These are phyloP conservation scores for Philypnodon macrostomus DNA, from an alignment of 2,797 vertebrate genomes.

Conservation along the genomic window DNA sequence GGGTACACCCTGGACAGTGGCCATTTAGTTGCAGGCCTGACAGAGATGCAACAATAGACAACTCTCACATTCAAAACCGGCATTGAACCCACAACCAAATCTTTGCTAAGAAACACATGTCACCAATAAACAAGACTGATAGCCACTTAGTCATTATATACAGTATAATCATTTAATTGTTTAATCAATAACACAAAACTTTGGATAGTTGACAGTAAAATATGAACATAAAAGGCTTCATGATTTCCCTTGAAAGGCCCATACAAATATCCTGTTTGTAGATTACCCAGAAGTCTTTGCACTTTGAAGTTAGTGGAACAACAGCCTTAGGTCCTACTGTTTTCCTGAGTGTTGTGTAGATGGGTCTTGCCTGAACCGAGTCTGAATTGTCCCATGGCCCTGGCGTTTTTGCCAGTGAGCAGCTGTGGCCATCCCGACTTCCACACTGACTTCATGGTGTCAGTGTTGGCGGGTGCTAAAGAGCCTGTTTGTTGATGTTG, in stretches of 20 bases:
- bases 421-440: slow-evolving; percentile 59
- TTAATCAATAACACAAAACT: no score
- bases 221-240: no score
- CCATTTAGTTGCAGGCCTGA: no score
- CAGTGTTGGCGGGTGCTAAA: slow-evolving; percentile 72
- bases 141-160: no score
- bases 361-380: slow-evolving; percentile 57
- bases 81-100: no score
- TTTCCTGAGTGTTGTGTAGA: slow-evolving; percentile 40
- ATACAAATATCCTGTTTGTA: slow-evolving; percentile 9
- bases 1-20: no score
- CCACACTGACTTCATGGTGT: slow-evolving; percentile 50
- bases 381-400: slow-evolving; percentile 47
- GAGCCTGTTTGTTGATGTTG: slow-evolving; percentile 80
- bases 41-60: no score
- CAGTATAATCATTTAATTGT: no score
- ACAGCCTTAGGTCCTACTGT: slow-evolving; percentile 23
- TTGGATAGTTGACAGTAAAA: no score
- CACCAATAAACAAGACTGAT: no score
- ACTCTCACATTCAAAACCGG: no score
- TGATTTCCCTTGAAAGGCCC: slow-evolving; percentile 5
- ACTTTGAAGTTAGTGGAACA: slow-evolving; percentile 33
- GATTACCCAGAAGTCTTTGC: slow-evolving; percentile 9
- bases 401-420: slow-evolving; percentile 52
- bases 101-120: no score